Conservation (phyloP, 2,888 invertebrate genomes). For the Noctua janthe region DNA sequence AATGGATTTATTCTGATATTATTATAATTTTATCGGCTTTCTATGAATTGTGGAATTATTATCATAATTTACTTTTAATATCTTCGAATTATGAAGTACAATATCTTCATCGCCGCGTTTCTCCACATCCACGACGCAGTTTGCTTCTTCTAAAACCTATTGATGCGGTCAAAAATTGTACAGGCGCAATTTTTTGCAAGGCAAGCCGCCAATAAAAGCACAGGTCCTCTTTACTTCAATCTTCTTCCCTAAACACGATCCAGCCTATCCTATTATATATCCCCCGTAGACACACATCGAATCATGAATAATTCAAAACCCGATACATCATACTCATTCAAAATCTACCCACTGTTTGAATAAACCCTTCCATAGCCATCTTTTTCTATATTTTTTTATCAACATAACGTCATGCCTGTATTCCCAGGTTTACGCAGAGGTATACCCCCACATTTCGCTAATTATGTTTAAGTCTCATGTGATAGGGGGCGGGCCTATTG, state of each 20-base stretch:
- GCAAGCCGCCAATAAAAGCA: not conserved
- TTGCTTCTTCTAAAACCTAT: not conserved
- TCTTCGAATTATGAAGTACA: not conserved
- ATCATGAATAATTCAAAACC: constrained; percentile 28
- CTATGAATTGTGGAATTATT: constrained; percentile 19
- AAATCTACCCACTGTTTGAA: not conserved
- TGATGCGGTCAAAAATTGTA: not conserved
- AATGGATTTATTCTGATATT: constrained; percentile 48
- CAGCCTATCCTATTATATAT: constrained; percentile 2
- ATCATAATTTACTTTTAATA: constrained; percentile 23
- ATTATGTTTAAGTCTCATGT: not conserved
- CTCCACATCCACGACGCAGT: not conserved
- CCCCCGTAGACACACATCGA: constrained; percentile 12
- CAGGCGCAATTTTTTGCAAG: not conserved
- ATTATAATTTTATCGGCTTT: constrained; percentile 24
- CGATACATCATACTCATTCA: constrained; percentile 24
- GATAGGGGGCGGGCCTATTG: not conserved
- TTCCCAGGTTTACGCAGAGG: not conserved
- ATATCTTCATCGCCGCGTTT: not conserved
- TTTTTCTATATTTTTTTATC: constrained; percentile 9
- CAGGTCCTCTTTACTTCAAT: not conserved
- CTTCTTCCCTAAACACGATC: not conserved
- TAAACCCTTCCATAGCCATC: not conserved
- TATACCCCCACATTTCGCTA: not conserved
- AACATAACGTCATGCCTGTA: not conserved